Percentiles rank a stretch among this genome's conserved stretches.
Conservation (phyloP, 1,140 invertebrate genomes). For the Amyelois transitella region DNA sequence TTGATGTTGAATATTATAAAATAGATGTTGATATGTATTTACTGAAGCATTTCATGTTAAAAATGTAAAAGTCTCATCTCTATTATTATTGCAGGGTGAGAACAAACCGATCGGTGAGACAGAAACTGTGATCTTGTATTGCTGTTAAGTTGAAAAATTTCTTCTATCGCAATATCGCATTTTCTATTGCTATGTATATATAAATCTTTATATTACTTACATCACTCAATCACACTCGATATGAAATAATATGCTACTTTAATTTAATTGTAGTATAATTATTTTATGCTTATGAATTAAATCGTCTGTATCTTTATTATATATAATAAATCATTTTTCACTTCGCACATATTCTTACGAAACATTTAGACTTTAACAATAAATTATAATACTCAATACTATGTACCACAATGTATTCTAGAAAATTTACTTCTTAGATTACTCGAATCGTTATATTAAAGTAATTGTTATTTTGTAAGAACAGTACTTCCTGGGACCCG, state of each 20-base stretch:
- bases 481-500: slow-evolving; percentile 23
- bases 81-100: slow-evolving; percentile 20
- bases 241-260: neutral
- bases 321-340: neutral
- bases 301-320: neutral
- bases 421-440: slow-evolving; percentile 14
- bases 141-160: slow-evolving; percentile 24
- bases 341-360: slow-evolving; percentile 8
- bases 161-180: too few species aligned
- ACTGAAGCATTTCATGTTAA: slow-evolving; percentile 23
- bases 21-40: slow-evolving; percentile 19
- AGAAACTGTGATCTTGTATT: slow-evolving; percentile 38
- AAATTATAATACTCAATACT: slow-evolving; percentile 30
- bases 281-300: neutral
- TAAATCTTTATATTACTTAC: too few species aligned
- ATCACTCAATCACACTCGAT: neutral
- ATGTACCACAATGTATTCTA: slow-evolving; percentile 3
- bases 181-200: neutral
- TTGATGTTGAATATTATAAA: slow-evolving; percentile 39
- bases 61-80: slow-evolving; percentile 10
- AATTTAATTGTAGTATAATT: neutral
- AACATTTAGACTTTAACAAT: slow-evolving; percentile 13
- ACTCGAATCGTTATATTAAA: slow-evolving; percentile 28
- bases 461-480: slow-evolving; percentile 22
- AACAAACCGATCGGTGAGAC: slow-evolving; percentile 19